These are phyloP conservation scores for Noctua comes DNA, from an alignment of 2,888 invertebrate species.

Conservation along the genomic window DNA sequence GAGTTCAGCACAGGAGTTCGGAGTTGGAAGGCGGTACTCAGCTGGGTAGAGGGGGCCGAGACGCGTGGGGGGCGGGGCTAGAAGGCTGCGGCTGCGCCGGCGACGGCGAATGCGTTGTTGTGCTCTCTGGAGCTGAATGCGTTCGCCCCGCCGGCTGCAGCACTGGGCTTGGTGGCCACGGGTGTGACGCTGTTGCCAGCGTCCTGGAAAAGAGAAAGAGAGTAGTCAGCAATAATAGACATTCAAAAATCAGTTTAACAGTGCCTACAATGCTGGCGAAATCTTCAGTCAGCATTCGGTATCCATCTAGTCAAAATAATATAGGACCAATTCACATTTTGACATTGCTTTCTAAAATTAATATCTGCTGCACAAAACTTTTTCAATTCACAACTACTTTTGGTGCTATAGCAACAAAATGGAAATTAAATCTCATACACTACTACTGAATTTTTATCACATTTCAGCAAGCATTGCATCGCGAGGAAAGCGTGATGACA, in stretches of 20 bases:
- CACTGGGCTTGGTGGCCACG: slow-evolving; percentile 95
- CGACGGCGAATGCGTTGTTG: slow-evolving; percentile 85
- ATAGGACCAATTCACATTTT: background rate
- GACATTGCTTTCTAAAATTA: background rate
- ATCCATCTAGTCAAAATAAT: background rate
- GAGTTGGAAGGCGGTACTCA: slow-evolving; percentile 91
- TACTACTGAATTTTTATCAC: background rate
- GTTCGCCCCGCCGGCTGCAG: slow-evolving; percentile 93
- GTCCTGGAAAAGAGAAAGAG: slow-evolving; percentile 84
- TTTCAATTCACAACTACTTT: background rate
- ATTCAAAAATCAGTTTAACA: background rate
- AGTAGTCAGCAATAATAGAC: background rate
- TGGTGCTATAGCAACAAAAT: background rate
- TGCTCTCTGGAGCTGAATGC: slow-evolving; percentile 93
- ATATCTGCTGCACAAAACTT: background rate
- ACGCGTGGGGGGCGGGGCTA: slow-evolving; percentile 82
- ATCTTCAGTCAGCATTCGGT: background rate
- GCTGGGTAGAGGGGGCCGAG: slow-evolving; percentile 88
- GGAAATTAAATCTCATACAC: background rate
- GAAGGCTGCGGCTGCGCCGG: slow-evolving; percentile 86
- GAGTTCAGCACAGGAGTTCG: slow-evolving; percentile 91
- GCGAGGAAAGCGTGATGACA: background rate
- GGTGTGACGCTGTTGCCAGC: slow-evolving; percentile 92
- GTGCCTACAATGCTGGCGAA: background rate
- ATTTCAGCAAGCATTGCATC: background rate